Base-by-base conservation (phyloP, 2,797 vertebrate genomes). In the Pagetopsis macropterus region DNA sequence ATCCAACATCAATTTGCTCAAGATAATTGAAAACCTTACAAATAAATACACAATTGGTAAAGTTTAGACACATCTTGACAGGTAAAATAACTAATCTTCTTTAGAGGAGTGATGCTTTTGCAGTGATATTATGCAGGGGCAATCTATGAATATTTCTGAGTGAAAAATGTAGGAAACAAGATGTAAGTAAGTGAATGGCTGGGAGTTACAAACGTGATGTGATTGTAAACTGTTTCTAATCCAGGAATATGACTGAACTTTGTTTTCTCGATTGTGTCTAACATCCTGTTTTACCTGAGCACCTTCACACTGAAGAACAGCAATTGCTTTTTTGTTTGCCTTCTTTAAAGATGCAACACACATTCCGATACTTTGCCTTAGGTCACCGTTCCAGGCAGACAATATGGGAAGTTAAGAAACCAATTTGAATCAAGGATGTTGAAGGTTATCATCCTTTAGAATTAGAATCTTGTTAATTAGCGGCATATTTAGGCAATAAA, bases 181-280 rank as follows among this genome's bases (percentile, higher is more conserved):
- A 52, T n/a, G 17, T 27, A 10, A 33, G 15, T 8, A 54, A 16
- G 27, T 17, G 3, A 15, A 54, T 54, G 13, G 13, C 23, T 27
- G 17, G 5, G 54, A 56, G 31, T 40, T 57, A 57, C 1, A 40
- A 57, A 56, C 10, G 9, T 11, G 55, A 17, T 55, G 8, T 55
- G 2, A 15, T 23, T 0, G 4, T 12, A 9, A n/a, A 5, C n/a
- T 5, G 12, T 56, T 0, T n/a, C 44, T n/a, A n/a, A 62, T 40
- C 61, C 13, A 64, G 33, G 7, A 37, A 37, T 37, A 9, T 37
- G 8, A 37, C 33, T 37, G 7, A 37, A 6, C 8, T 37, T 37
- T 7, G 33, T 37, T 37, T 6, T 37, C 33, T 37, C 33, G 33
- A 37, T 37, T 37, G 33, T 11, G 13, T 37, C 37, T 9, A 37